These are phyloP conservation scores for Andricus curvator DNA, from an alignment of 2,888 invertebrate species.

Conservation along the genomic window DNA sequence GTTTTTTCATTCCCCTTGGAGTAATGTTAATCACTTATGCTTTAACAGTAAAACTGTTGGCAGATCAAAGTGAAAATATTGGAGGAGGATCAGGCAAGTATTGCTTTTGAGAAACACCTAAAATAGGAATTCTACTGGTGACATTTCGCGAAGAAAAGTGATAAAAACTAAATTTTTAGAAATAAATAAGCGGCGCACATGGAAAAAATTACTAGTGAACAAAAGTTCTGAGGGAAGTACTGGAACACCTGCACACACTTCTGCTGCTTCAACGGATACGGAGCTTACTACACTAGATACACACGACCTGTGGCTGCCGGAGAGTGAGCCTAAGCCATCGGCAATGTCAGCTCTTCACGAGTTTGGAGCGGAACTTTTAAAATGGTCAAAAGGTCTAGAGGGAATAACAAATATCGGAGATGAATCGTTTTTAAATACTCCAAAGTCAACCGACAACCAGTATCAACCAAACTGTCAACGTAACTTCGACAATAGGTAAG, in stretches of 20 bases:
- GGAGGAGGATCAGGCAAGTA: slow-evolving; percentile 82
- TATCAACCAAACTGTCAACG: slow-evolving; percentile 60
- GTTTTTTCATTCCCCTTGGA: slow-evolving; percentile 96
- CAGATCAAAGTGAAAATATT: slow-evolving; percentile 88
- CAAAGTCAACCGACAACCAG: slow-evolving; percentile 49
- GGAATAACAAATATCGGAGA: slow-evolving; percentile 79
- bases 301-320: slow-evolving; percentile 90
- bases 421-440: background rate
- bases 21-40: slow-evolving; percentile 98
- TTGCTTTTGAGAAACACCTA: too few species aligned
- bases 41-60: slow-evolving; percentile 92
- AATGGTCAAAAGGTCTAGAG: slow-evolving; percentile 89
- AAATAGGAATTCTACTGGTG: too few species aligned
- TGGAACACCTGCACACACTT: slow-evolving; percentile 84
- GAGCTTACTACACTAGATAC: slow-evolving; percentile 91
- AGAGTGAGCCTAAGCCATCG: slow-evolving; percentile 86
- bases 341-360: slow-evolving; percentile 92
- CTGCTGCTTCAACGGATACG: slow-evolving; percentile 90
- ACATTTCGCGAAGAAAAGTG: too few species aligned
- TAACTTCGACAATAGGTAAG: slow-evolving; percentile 67
- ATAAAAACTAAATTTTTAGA: slow-evolving; percentile 54
- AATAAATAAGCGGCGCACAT: slow-evolving; percentile 87
- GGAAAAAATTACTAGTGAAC: slow-evolving; percentile 84
- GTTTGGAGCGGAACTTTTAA: slow-evolving; percentile 92
- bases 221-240: slow-evolving; percentile 66